Conservation (phyloP, 2,113 vertebrate species). For the Hippoglossus stenolepis region DNA sequence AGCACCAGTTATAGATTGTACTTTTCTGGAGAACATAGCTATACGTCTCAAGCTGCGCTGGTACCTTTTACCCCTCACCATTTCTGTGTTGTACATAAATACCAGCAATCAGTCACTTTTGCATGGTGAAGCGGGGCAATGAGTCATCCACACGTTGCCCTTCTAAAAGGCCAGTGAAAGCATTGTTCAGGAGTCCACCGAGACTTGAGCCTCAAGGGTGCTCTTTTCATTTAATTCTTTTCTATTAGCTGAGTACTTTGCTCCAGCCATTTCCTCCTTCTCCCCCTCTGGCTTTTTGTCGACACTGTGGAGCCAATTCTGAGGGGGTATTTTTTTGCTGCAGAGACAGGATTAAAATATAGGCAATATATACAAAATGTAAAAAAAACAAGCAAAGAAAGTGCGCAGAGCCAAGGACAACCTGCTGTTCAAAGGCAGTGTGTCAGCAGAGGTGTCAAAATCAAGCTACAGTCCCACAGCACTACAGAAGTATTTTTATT, state of each 20-base stretch:
- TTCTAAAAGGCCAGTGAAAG: conserved; percentile 17
- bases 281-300: conserved; percentile 21
- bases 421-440: not conserved
- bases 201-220: conserved; percentile 39
- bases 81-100: conserved; percentile 1
- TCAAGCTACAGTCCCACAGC: not conserved
- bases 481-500: not conserved
- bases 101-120: conserved; percentile 45
- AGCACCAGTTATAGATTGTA: not conserved
- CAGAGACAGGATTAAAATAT: conserved; percentile 28
- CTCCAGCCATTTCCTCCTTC: conserved; percentile 33
- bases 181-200: conserved; percentile 14
- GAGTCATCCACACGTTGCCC: conserved; percentile 53
- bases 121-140: conserved; percentile 27
- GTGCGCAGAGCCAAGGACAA: not conserved
- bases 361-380: not conserved
- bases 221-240: conserved; percentile 46
- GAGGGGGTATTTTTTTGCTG: not conserved
- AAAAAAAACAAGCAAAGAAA: not conserved
- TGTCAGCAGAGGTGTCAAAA: not conserved
- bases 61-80: conserved; percentile 11
- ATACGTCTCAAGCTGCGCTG: not conserved
- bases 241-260: conserved; percentile 41
- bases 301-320: conserved; percentile 15
- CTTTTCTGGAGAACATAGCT: not conserved